These are phyloP conservation scores for Sparidentex hasta DNA, from an alignment of 2,797 vertebrate species.

Conservation along the genomic window DNA sequence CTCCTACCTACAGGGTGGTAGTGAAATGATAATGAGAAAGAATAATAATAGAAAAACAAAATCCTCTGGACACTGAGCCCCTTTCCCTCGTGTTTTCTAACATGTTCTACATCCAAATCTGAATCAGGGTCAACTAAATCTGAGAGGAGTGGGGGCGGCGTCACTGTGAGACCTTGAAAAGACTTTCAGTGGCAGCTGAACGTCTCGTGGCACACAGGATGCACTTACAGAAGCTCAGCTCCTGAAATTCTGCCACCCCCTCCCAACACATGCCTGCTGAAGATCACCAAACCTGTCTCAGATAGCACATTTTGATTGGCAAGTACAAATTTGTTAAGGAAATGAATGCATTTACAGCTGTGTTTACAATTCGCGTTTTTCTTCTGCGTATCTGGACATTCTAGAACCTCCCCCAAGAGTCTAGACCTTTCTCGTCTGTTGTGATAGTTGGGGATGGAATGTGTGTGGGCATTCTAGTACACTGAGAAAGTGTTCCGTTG, in stretches of 20 bases:
- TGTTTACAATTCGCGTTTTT: background rate
- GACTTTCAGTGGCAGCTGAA: slow-evolving; percentile 41
- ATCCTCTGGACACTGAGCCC: slow-evolving; percentile 68
- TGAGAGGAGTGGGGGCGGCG: slow-evolving; percentile 19
- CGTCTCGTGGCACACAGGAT: slow-evolving; percentile 20
- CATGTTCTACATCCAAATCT: slow-evolving; percentile 38
- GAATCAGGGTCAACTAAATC: slow-evolving; percentile 30
- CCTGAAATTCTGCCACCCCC: slow-evolving; percentile 55
- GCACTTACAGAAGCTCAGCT: slow-evolving; percentile 76
- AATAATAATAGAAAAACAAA: slow-evolving; percentile 67
- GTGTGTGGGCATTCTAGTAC: slow-evolving; percentile 82
- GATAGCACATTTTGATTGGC: slow-evolving; percentile 36
- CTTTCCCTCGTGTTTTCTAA: slow-evolving; percentile 62
- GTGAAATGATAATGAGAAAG: slow-evolving; percentile 88
- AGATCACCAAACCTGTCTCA: slow-evolving; percentile 33
- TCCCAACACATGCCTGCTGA: background rate
- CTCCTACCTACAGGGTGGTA: slow-evolving; percentile 88
- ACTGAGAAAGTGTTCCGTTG: slow-evolving; percentile 19
- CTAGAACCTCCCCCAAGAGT: slow-evolving; percentile 22
- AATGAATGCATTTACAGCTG: slow-evolving; percentile 56
- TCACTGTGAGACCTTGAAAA: slow-evolving; percentile 29
- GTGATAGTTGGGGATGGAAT: slow-evolving; percentile 84
- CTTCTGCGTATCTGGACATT: slow-evolving; percentile 4
- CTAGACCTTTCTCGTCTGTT: slow-evolving; percentile 48
- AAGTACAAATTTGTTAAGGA: slow-evolving; percentile 9